These are phyloP conservation scores for Amblyjoppa fuscipennis DNA, from an alignment of 2,888 invertebrate species.

Conservation along the genomic window DNA sequence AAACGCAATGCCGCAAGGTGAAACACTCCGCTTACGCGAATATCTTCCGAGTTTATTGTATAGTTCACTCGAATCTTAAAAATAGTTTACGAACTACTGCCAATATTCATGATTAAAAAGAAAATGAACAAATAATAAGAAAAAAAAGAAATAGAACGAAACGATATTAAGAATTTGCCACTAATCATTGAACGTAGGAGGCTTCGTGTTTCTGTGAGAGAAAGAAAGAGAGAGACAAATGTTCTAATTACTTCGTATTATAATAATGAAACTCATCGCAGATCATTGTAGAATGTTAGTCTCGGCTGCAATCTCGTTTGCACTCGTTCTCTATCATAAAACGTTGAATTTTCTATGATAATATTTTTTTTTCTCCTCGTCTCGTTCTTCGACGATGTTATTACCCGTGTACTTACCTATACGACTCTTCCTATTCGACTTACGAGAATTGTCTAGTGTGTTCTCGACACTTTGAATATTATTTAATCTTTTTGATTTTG, in stretches of 20 bases:
- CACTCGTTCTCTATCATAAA: slow-evolving; percentile 57
- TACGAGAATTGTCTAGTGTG: background rate
- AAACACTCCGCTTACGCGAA: slow-evolving; percentile 64
- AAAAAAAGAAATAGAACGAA: slow-evolving; percentile 6
- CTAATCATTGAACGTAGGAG: slow-evolving; percentile 69
- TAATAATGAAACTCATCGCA: slow-evolving; percentile 45
- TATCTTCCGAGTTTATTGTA: slow-evolving; percentile 62
- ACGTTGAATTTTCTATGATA: slow-evolving; percentile 64
- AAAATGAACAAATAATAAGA: slow-evolving; percentile 4
- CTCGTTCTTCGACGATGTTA: slow-evolving; percentile 6
- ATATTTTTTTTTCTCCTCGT: slow-evolving; percentile 16
- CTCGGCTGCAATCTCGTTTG: slow-evolving; percentile 47
- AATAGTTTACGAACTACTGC: slow-evolving; percentile 67
- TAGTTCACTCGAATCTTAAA: slow-evolving; percentile 56
- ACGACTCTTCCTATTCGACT: slow-evolving; percentile 10
- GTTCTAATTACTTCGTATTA: slow-evolving; percentile 48
- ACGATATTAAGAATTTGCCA: slow-evolving; percentile 65
- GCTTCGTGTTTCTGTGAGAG: slow-evolving; percentile 50
- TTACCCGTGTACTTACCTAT: slow-evolving; percentile 12
- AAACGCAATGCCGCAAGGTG: slow-evolving; percentile 28
- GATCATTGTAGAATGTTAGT: slow-evolving; percentile 62
- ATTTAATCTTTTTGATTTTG: slow-evolving; percentile 15
- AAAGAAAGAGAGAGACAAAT: background rate
- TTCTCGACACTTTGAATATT: background rate
- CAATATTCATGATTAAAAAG: slow-evolving; percentile 56